These are phyloP conservation scores for Sternotherus odoratus DNA, from an alignment of 2,797 vertebrate genomes.

Conservation along the genomic window DNA sequence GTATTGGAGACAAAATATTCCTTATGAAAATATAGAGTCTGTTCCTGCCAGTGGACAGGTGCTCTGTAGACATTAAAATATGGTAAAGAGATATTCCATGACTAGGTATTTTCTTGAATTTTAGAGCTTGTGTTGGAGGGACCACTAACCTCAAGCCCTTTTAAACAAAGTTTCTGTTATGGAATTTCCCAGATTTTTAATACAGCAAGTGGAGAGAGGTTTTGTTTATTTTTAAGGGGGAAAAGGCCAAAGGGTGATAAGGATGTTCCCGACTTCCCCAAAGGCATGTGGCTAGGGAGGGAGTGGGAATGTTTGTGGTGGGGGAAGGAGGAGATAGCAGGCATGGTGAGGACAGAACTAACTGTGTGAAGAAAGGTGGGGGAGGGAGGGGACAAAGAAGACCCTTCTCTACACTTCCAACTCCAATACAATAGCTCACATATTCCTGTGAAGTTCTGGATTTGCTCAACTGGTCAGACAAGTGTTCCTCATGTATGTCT, in stretches of 20 bases:
- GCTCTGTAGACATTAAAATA: not conserved
- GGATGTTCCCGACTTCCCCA: not conserved
- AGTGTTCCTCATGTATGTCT: not conserved
- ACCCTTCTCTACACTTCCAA: not conserved
- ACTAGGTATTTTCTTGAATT: not conserved
- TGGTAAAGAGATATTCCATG: not conserved
- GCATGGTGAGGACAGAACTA: no score
- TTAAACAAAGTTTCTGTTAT: not conserved
- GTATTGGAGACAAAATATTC: not conserved
- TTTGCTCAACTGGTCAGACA: not conserved
- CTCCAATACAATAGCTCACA: not conserved
- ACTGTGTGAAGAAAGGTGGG: no score
- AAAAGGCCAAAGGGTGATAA: not conserved
- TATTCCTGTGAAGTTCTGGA: not conserved
- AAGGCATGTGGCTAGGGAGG: not conserved
- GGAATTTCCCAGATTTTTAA: not conserved
- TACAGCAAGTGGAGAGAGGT: not conserved
- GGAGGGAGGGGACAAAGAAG: not conserved
- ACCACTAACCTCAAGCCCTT: not conserved
- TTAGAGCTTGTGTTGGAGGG: not conserved
- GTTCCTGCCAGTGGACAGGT: not conserved
- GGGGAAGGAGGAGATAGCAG: not conserved
- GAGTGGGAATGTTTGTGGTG: not conserved
- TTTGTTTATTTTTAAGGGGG: no score
- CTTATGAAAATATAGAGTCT: not conserved